A percentile compares a stretch with the other conserved stretches of the same genome.
Conservation (phyloP, 2,888 invertebrate genomes). For the Eupithecia subfuscata region DNA sequence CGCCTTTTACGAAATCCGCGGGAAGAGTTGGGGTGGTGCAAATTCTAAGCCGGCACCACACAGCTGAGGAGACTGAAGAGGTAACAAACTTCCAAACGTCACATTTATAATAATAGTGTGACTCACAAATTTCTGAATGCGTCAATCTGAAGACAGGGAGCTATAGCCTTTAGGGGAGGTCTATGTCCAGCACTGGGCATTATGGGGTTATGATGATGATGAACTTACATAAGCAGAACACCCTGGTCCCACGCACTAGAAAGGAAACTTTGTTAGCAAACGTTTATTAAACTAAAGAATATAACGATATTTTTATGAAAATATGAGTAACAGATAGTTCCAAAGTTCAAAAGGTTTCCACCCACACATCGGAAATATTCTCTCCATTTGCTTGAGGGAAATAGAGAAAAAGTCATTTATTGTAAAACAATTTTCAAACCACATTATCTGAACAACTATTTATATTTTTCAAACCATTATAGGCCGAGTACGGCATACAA, state of each 20-base stretch:
- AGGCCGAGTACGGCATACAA: too few species aligned
- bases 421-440: too few species aligned
- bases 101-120: neutral
- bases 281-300: neutral
- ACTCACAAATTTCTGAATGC: neutral
- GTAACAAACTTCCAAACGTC: neutral
- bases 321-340: neutral
- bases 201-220: neutral
- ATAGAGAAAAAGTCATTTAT: too few species aligned
- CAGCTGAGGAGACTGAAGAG: too few species aligned
- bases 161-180: neutral
- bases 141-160: neutral
- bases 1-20: too few species aligned
- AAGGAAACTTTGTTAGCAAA: constrained; percentile 25
- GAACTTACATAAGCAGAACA: constrained; percentile 56
- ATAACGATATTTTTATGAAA: neutral
- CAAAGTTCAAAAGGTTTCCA: too few species aligned
- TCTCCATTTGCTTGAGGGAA: too few species aligned
- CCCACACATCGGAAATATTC: too few species aligned
- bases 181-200: neutral
- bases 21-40: too few species aligned
- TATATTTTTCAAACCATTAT: too few species aligned
- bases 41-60: too few species aligned
- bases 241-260: constrained; percentile 58
- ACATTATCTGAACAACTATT: too few species aligned